Conservation (phyloP, 2,113 vertebrate genomes). For the Pelodiscus sinensis region DNA sequence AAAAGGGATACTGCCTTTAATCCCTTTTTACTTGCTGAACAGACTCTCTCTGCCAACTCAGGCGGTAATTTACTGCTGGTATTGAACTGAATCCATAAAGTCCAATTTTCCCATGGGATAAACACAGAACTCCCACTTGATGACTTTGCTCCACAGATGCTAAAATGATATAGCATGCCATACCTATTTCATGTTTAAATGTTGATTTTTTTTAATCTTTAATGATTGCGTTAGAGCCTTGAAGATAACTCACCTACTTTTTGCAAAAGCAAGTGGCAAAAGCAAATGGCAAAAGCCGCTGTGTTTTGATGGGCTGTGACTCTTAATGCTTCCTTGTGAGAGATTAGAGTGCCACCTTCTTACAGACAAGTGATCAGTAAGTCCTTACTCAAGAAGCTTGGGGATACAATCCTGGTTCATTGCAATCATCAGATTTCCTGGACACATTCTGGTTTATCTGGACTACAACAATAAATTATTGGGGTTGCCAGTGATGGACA, state of each 20-base stretch:
- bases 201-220: neutral
- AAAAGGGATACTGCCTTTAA: neutral
- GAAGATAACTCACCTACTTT: neutral
- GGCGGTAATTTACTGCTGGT: neutral
- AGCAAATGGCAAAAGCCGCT: neutral
- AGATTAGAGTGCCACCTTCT: neutral
- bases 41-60: neutral
- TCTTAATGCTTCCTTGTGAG: neutral
- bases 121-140: neutral
- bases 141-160: neutral
- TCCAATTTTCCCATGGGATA: neutral
- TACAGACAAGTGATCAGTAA: neutral
- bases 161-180: neutral
- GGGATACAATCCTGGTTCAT: neutral
- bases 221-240: neutral
- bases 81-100: neutral
- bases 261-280: fast-evolving
- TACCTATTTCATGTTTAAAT: neutral
- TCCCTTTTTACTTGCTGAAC: fast-evolving
- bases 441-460: neutral
- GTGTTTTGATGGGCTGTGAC: neutral
- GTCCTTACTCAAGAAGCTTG: neutral
- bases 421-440: neutral
- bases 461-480: neutral
- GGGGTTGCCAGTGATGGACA: neutral